Evolutionary conservation across 1,140 invertebrate genomes (phyloP).

Genomic region (Adelges cooleyi): DNA sequence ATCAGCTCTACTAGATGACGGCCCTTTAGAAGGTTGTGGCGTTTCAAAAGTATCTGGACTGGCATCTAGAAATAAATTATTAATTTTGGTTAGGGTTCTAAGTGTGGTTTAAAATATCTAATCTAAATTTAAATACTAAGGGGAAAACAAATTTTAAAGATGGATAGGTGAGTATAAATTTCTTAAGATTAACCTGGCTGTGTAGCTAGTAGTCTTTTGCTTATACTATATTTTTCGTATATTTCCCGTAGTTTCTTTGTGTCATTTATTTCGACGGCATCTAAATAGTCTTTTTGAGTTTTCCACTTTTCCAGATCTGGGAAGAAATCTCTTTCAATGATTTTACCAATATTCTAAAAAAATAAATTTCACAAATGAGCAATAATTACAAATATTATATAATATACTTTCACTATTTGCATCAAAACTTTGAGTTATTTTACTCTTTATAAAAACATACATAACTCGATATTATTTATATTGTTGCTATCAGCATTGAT

Average conservation of each 20-base stretch:
- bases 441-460: too few species aligned
- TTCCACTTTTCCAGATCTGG: slow-evolving; percentile 87
- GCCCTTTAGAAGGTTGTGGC: slow-evolving; percentile 40
- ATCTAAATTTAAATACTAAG: too few species aligned
- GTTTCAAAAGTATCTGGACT: slow-evolving; percentile 85
- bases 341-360: slow-evolving; percentile 72
- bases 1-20: slow-evolving; percentile 15
- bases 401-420: slow-evolving; percentile 18
- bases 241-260: slow-evolving; percentile 72
- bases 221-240: slow-evolving; percentile 72
- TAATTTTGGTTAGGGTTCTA: too few species aligned
- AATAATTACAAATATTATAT: too few species aligned
- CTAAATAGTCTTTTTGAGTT: slow-evolving; percentile 85
- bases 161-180: neutral
- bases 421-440: slow-evolving; percentile 33
- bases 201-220: slow-evolving; percentile 46
- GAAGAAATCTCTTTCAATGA: slow-evolving; percentile 95
- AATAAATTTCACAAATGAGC: slow-evolving; percentile 1
- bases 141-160: neutral
- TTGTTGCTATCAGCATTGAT: too few species aligned
- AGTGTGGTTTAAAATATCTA: neutral
- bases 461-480: too few species aligned
- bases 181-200: slow-evolving; percentile 36
- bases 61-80: slow-evolving; percentile 39
- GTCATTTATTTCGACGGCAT: slow-evolving; percentile 83